These are phyloP conservation scores for Rhineura floridana DNA, from an alignment of 2,113 vertebrate genomes.

Conservation along the genomic window DNA sequence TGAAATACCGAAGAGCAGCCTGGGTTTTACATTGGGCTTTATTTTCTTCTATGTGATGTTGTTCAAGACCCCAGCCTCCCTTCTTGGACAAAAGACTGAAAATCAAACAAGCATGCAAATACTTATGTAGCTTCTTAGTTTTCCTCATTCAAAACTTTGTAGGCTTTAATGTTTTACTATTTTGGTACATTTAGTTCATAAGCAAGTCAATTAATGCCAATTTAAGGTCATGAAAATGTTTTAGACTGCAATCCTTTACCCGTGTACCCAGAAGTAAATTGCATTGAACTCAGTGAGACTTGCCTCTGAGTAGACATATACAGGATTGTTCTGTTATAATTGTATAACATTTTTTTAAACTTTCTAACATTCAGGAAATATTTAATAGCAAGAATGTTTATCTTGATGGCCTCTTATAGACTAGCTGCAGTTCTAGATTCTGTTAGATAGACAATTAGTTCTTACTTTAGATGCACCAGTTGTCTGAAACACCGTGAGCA, in stretches of 20 bases:
- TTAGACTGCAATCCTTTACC: neutral
- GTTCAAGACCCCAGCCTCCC: neutral
- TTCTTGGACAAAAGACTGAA: neutral
- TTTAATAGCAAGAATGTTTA: neutral
- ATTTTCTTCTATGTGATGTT: neutral
- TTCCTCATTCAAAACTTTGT: neutral
- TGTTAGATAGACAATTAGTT: neutral
- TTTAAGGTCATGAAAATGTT: neutral
- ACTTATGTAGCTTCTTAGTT: neutral
- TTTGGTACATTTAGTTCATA: neutral
- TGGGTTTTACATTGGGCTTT: neutral
- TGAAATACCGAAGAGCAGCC: conserved; percentile 3
- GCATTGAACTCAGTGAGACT: no score
- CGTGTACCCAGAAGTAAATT: no score
- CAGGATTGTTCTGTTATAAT: no score
- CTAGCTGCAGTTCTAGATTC: neutral
- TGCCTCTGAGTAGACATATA: no score
- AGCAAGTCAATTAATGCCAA: neutral
- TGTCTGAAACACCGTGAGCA: neutral
- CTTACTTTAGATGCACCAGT: neutral
- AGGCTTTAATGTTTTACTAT: neutral
- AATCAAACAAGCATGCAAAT: neutral
- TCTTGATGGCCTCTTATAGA: neutral
- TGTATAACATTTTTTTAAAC: no score
- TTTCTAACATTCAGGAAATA: neutral